These are phyloP conservation scores for Whitmania pigra DNA, from an alignment of 1,140 invertebrate genomes.

Conservation along the genomic window DNA sequence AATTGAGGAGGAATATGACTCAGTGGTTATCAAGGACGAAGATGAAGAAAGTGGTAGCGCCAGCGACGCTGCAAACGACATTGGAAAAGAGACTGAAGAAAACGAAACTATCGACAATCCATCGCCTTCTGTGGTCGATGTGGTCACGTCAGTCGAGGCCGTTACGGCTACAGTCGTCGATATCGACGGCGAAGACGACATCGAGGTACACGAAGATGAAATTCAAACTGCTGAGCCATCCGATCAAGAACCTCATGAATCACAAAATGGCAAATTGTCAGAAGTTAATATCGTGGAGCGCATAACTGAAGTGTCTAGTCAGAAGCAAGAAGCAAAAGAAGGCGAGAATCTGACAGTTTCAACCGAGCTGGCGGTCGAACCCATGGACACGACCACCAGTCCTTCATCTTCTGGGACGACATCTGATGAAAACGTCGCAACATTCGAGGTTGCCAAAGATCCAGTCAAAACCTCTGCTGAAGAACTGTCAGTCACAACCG, in stretches of 20 bases:
- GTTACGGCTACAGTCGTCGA: too few species aligned
- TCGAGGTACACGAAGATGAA: too few species aligned
- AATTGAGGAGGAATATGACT: slow-evolving; percentile 11
- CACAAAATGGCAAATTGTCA: neutral
- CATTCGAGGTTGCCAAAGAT: neutral
- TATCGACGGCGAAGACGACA: too few species aligned
- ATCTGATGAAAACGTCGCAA: neutral
- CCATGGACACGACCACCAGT: too few species aligned
- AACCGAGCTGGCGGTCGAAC: neutral
- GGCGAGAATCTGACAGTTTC: neutral
- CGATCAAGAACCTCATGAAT: neutral
- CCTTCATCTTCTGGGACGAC: too few species aligned
- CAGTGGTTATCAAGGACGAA: slow-evolving; percentile 6
- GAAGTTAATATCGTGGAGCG: neutral
- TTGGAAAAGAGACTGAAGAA: too few species aligned
- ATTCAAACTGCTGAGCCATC: neutral
- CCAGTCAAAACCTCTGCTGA: neutral
- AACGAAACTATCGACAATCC: too few species aligned
- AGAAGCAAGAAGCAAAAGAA: too few species aligned
- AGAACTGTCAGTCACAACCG: neutral
- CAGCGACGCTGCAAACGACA: too few species aligned
- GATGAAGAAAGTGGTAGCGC: neutral
- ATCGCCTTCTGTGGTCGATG: too few species aligned
- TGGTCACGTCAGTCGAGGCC: too few species aligned
- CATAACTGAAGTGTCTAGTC: too few species aligned